These are phyloP conservation scores for Rhadina sibilatrix DNA, from an alignment of 2,113 vertebrate species.

Conservation along the genomic window DNA sequence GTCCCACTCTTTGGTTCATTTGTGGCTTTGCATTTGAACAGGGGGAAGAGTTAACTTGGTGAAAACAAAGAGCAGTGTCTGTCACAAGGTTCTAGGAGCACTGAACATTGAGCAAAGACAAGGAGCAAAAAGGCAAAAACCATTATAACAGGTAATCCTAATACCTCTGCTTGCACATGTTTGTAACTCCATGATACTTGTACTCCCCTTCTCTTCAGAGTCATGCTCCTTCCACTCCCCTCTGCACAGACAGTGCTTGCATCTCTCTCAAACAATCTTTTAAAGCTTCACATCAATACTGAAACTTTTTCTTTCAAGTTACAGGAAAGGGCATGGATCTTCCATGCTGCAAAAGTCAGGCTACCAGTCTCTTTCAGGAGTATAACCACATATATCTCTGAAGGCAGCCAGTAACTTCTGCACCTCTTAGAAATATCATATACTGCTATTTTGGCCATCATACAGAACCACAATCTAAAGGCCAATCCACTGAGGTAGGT, in stretches of 20 bases:
- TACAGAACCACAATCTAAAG: not conserved
- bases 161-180: not conserved
- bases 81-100: not conserved
- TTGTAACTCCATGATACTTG: not conserved
- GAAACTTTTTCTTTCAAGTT: not conserved
- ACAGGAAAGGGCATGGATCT: not conserved
- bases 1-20: not conserved
- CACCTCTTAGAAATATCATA: not conserved
- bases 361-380: not conserved
- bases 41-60: not conserved
- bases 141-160: rapidly evolving
- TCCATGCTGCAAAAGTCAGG: not conserved
- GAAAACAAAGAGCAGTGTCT: not conserved
- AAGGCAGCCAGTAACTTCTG: not conserved
- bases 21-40: not conserved
- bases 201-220: not conserved
- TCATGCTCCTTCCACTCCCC: not conserved
- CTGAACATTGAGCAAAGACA: not conserved
- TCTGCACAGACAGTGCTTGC: not conserved
- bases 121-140: not conserved
- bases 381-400: not conserved
- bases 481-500: not conserved
- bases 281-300: not conserved
- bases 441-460: not conserved
- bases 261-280: not conserved